Conservation (phyloP, 2,113 vertebrate genomes). For the Spea bombifrons region DNA sequence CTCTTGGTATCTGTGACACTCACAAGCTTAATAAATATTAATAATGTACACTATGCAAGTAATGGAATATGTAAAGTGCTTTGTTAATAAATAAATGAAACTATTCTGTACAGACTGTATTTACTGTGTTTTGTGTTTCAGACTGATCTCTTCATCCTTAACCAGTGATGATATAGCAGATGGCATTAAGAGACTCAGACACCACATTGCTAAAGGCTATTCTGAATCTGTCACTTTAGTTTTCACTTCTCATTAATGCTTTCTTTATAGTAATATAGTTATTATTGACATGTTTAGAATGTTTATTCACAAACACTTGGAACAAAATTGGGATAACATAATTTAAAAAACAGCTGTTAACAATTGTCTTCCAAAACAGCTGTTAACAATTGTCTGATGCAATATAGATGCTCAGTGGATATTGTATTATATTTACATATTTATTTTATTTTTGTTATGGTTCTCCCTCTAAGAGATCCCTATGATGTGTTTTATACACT, state of each 20-base stretch:
- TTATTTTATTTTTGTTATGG: no score
- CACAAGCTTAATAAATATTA: neutral
- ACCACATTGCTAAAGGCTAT: slow-evolving; percentile 15
- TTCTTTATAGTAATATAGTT: slow-evolving; percentile 27
- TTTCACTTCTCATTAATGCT: slow-evolving; percentile 28
- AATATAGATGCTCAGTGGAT: no score
- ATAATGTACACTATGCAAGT: neutral
- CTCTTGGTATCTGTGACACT: neutral
- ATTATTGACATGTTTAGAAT: slow-evolving; percentile 29
- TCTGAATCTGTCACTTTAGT: slow-evolving; percentile 14
- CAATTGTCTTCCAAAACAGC: neutral
- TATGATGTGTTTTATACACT: no score
- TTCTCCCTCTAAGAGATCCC: no score
- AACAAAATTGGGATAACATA: neutral
- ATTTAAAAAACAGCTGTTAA: slow-evolving; percentile 13
- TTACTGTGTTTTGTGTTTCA: slow-evolving; percentile 1
- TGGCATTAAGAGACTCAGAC: slow-evolving; percentile 9
- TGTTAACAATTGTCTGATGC: neutral
- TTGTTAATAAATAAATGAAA: neutral
- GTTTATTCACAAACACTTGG: slow-evolving; percentile 30
- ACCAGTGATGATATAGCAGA: slow-evolving; percentile 18
- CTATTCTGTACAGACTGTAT: neutral
- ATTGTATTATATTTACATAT: no score
- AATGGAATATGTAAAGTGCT: neutral
- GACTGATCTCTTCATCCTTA: neutral